Percentiles rank a stretch among this genome's conserved stretches.
phyloP scores from a whole-genome alignment of 2,888 invertebrate genomes.

The Polymixis flavicincta region DNA sequence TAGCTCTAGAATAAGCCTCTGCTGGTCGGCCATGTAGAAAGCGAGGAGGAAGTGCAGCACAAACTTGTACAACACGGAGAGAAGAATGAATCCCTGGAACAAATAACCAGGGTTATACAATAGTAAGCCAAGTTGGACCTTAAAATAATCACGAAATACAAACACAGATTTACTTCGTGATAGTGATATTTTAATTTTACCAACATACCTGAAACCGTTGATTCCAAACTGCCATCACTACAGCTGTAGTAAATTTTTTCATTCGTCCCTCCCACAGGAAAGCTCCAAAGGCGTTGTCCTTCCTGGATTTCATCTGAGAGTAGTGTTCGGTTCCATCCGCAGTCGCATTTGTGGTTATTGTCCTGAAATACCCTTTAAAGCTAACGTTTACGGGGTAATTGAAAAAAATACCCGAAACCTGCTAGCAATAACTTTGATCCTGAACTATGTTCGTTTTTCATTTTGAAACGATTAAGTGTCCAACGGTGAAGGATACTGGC shows the following conservation, averaged over 20 bases:
- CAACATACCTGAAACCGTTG: conserved; percentile 77
- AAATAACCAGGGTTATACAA: not conserved
- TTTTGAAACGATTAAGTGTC: not conserved
- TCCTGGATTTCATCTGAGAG: conserved; percentile 23
- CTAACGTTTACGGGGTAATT: not conserved
- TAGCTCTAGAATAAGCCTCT: conserved; percentile 64
- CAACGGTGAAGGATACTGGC: no score
- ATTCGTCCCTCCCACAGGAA: conserved; percentile 78
- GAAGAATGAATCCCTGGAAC: conserved; percentile 77
- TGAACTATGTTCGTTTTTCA: not conserved
- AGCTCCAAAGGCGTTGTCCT: conserved; percentile 57
- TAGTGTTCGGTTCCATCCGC: conserved; percentile 52
- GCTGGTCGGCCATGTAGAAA: conserved; percentile 70
- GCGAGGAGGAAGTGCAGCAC: conserved; percentile 75
- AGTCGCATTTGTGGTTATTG: conserved; percentile 58
- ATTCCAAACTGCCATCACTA: conserved; percentile 77
- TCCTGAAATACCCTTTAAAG: conserved; percentile 55
- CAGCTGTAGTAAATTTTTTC: conserved; percentile 69
- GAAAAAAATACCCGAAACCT: not conserved
- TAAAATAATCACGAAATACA: not conserved
- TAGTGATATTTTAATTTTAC: not conserved
- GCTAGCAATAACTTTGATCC: not conserved
- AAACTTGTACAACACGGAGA: conserved; percentile 76
- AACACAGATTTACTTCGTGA: not conserved
- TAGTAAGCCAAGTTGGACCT: no score